Evolutionary conservation across 2,888 invertebrate species (phyloP), one percentile per base, ranked within the genome.

Genomic region (Uropetala carovei): DNA sequence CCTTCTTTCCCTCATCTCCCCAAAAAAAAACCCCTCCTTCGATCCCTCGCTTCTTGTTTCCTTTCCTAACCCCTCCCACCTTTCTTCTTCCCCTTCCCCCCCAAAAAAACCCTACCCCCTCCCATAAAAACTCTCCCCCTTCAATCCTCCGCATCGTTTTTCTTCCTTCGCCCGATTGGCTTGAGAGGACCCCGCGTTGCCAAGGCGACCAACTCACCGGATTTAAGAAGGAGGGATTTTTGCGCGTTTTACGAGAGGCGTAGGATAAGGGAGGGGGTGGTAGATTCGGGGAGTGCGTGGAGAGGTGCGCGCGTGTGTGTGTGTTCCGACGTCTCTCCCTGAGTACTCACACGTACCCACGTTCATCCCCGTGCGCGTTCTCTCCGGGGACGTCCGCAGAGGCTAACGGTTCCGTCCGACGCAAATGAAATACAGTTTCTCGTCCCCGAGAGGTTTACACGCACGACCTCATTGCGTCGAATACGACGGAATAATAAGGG

Each of bases 101-200:
- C 43, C 43, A 5, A 43, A 43, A 43, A 75, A n/a, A n/a, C 75
- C 4, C 64, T 0, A 8, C 7, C 64, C 75, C n/a, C n/a, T n/a
- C n/a, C n/a, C n/a, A n/a, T n/a, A n/a, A n/a, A n/a, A n/a, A n/a
- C n/a, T n/a, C 75, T 27, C 11, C 75, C 75, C 68, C 22, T 68
- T 22, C 4, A 68, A 68, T 68, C 68, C 75, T 27, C 27, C 75
- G 3, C 75, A 22, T 75, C 75, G 75, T 75, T 75, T 75, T 75
- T 75, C 75, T 75, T 75, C 75, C 75, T 27, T 75, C 75, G 75
- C 75, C 22, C 75, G 22, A 75, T 75, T 75, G 75, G 75, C 27
- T 75, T 2, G 22, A 43, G 64, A 16, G 64, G 11, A 16, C 22
- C n/a, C 18, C 68, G 22, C 75, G 75, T 75, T 75, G 22, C 75